Evolutionary conservation across 2,113 vertebrate genomes (phyloP).

Genomic region (Cynoglossus semilaevis): DNA sequence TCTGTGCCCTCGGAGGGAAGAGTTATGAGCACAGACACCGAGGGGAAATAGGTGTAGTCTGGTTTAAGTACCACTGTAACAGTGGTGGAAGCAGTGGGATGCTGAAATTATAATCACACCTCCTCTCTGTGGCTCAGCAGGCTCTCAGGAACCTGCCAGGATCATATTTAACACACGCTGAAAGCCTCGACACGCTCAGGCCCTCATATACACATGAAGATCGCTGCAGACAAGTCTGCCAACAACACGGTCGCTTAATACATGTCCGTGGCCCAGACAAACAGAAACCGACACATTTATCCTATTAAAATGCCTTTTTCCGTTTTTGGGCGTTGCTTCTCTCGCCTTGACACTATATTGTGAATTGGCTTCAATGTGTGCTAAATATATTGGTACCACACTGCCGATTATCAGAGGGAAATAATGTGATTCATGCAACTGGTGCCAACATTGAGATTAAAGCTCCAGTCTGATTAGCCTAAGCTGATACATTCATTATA

Average conservation of each 20-base stretch:
- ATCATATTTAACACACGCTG: slow-evolving; percentile 50
- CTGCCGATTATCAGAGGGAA: slow-evolving; percentile 1
- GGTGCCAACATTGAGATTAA: slow-evolving; percentile 25
- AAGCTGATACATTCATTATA: slow-evolving; percentile 16
- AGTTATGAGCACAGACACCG: slow-evolving; percentile 42
- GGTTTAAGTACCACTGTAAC: slow-evolving; percentile 53
- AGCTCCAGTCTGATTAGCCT: slow-evolving; percentile 8
- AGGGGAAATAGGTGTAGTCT: slow-evolving; percentile 43
- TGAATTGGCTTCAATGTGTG: background rate
- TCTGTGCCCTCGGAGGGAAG: slow-evolving; percentile 28
- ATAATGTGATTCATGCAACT: slow-evolving; percentile 13
- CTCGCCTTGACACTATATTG: background rate
- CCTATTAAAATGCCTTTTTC: slow-evolving; percentile 5
- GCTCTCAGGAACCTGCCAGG: slow-evolving; percentile 52
- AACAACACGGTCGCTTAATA: slow-evolving; percentile 9
- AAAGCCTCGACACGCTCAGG: slow-evolving; percentile 17
- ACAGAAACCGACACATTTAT: background rate
- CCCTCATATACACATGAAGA: slow-evolving; percentile 21
- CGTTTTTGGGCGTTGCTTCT: slow-evolving; percentile 5
- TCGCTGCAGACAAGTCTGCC: slow-evolving; percentile 23
- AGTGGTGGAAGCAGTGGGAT: slow-evolving; percentile 47
- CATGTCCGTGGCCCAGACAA: slow-evolving; percentile 1
- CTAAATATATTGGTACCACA: background rate
- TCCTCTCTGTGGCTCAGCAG: slow-evolving; percentile 60
- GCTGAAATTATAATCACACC: slow-evolving; percentile 63